Conservation (phyloP, 2,113 vertebrate species). For the Tachysurus fulvidraco region DNA sequence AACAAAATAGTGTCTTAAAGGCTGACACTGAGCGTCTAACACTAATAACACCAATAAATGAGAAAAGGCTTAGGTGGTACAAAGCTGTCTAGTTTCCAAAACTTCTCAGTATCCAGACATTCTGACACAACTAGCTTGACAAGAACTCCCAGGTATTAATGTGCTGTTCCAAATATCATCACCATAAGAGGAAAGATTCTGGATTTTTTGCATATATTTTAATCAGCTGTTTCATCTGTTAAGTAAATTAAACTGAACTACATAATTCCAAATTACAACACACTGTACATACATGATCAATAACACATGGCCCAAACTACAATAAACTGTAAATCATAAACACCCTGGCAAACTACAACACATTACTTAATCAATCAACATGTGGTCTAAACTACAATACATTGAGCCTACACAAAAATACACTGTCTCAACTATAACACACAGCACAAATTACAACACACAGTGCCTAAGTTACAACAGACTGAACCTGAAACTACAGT, state of each 20-base stretch:
- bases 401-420: too few relatives aligned
- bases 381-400: neutral
- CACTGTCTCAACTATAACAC: neutral
- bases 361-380: neutral
- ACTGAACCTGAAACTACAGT: neutral
- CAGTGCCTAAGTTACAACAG: neutral
- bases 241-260: neutral
- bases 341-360: neutral
- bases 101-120: neutral
- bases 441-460: neutral
- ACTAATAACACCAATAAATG: neutral
- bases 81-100: neutral
- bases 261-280: neutral
- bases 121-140: neutral
- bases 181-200: neutral
- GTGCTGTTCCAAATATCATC: neutral
- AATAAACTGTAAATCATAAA: neutral
- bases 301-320: neutral
- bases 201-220: neutral
- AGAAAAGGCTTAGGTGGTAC: neutral
- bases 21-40: neutral
- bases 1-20: neutral
- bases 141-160: neutral
- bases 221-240: neutral
- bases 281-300: neutral